Base-by-base conservation (phyloP, 2,797 vertebrate species). In the Chelon auratus region DNA sequence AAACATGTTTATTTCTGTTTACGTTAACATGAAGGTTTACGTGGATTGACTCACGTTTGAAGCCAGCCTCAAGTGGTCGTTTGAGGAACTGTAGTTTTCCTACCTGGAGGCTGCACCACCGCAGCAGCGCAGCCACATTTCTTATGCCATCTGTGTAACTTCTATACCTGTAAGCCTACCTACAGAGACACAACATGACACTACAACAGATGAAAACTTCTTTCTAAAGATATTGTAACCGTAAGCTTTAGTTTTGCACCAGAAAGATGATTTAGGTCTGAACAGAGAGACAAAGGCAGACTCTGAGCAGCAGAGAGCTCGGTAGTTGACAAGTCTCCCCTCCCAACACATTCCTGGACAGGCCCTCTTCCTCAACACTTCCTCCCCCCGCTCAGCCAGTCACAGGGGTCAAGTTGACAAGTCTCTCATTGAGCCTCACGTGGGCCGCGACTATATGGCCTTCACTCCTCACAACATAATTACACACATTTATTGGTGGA, bases 301-400 rank as follows among this genome's bases (percentile, higher is more conserved):
- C 52, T 15, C 36, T 59, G 68, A 82, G 75, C 26, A 51, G 79
- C 75, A 65, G 79, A 77, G 79, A 76, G 68, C 54, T 57, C n/a
- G 17, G 71, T 51, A 71, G 86, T 74, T 87, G 83, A 90, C 80
- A 84, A 77, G 67, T 73, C 82, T 85, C 86, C 87, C 87, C 88
- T 90, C 87, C 87, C 85, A 87, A 86, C 92, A 92, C 91, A 93
- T 93, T 93, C 92, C 91, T 92, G 92, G 90, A 91, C 88, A 91
- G 87, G 82, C 90, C 85, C 86, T 92, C 87, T 92, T 93, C 91
- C 90, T 91, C 84, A 62, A 91, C 91, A 92, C 90, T 91, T 92
- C 91, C 92, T 91, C 88, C 85, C 84, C 82, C 84, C 65, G 52
- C 81, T 76, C 83, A 51, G 83, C 82, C 78, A 85, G 89, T 81